Evolutionary conservation across 2,888 invertebrate genomes (phyloP).

Genomic region (Halocaridina rubra): DNA sequence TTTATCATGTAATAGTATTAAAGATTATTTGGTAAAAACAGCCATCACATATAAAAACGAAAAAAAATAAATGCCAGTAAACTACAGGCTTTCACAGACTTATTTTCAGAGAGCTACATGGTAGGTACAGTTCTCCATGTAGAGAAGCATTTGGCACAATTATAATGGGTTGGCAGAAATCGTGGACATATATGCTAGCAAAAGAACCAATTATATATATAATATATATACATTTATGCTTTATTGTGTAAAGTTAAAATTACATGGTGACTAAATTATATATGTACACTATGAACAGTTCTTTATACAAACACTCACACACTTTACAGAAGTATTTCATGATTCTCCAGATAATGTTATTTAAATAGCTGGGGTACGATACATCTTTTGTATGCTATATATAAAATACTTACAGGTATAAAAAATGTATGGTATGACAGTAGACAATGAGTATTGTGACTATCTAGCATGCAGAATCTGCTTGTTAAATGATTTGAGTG

Average conservation of each 20-base stretch:
- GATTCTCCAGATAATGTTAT: conserved; percentile 37
- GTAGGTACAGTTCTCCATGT: conserved; percentile 4
- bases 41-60: too few species aligned
- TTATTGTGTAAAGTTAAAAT: conserved; percentile 47
- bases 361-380: conserved; percentile 34
- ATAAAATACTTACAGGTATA: conserved; percentile 54
- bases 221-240: conserved; percentile 52
- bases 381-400: conserved; percentile 34
- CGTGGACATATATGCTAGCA: conserved; percentile 50
- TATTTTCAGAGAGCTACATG: neutral
- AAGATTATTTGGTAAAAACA: too few species aligned
- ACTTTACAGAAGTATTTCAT: neutral
- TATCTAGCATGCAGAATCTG: neutral
- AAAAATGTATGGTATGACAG: conserved; percentile 38
- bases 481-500: too few species aligned
- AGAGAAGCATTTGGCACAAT: conserved; percentile 50
- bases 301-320: conserved; percentile 45
- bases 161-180: conserved; percentile 50
- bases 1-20: too few species aligned
- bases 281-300: conserved; percentile 58
- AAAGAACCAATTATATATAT: conserved; percentile 50
- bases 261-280: conserved; percentile 36
- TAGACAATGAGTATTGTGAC: conserved; percentile 25
- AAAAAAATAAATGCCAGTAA: too few species aligned
- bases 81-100: neutral